Evolutionary conservation across 2,113 vertebrate genomes (phyloP).

Genomic region (Mustela lutreola): DNA sequence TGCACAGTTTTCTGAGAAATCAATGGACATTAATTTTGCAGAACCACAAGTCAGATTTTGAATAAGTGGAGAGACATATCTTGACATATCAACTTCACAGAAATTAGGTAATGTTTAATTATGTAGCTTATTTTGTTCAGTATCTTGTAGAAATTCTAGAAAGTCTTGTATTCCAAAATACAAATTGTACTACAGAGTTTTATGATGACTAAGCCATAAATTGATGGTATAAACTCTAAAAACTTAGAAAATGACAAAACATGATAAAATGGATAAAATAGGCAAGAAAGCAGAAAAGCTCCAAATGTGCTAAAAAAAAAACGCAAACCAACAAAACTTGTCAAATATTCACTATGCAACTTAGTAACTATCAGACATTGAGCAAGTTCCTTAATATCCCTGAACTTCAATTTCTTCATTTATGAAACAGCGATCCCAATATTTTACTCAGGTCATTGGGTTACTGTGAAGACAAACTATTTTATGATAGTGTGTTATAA

Average conservation of each 20-base stretch:
- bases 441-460: conserved; percentile 16
- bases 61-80: conserved; percentile 60
- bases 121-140: conserved; percentile 53
- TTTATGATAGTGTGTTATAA: conserved; percentile 2
- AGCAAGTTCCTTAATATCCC: conserved; percentile 30
- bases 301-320: conserved; percentile 54
- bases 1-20: conserved; percentile 61
- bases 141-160: conserved; percentile 52
- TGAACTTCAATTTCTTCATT: conserved; percentile 43
- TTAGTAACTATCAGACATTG: conserved; percentile 2
- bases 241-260: conserved; percentile 66
- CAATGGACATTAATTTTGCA: conserved; percentile 75
- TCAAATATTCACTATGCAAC: conserved; percentile 8
- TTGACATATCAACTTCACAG: conserved; percentile 52
- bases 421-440: conserved; percentile 12
- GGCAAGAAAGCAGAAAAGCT: conserved; percentile 30
- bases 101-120: conserved; percentile 64
- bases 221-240: conserved; percentile 13
- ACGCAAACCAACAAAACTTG: not conserved
- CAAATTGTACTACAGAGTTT: conserved; percentile 12
- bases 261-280: conserved; percentile 41
- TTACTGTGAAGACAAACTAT: conserved; percentile 20
- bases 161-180: not conserved
- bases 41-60: conserved; percentile 67
- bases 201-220: conserved; percentile 45